These are phyloP conservation scores for Drosophila trichaetosa DNA, from an alignment of 2,888 invertebrate genomes.

Conservation along the genomic window DNA sequence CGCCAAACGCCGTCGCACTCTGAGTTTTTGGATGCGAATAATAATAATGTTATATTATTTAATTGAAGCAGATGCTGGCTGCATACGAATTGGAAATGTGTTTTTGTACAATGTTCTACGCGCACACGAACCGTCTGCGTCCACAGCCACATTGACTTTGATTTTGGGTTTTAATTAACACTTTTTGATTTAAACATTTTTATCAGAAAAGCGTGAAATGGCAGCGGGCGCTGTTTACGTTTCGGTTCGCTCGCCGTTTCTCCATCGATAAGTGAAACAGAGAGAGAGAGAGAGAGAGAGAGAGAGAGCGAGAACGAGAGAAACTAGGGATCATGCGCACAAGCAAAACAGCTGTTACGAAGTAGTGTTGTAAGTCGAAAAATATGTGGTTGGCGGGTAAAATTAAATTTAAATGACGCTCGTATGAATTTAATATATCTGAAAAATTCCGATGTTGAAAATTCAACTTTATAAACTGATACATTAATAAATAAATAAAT, in stretches of 20 bases:
- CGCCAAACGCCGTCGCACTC: slow-evolving; percentile 54
- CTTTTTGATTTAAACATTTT: slow-evolving; percentile 80
- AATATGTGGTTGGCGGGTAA: slow-evolving; percentile 15
- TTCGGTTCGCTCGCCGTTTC: slow-evolving; percentile 55
- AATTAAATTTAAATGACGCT: slow-evolving; percentile 6
- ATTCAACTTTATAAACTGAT: neutral
- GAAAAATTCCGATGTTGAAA: neutral
- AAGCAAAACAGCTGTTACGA: slow-evolving; percentile 34
- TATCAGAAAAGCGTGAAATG: slow-evolving; percentile 76
- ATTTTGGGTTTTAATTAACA: slow-evolving; percentile 77
- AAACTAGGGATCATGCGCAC: slow-evolving; percentile 50
- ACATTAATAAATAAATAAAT: neutral
- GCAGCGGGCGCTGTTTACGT: slow-evolving; percentile 74
- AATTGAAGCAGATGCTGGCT: slow-evolving; percentile 47
- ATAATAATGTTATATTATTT: slow-evolving; percentile 31
- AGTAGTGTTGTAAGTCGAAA: slow-evolving; percentile 32
- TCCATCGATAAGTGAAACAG: slow-evolving; percentile 19
- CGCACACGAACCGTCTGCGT: slow-evolving; percentile 70
- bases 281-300: slow-evolving; percentile 13
- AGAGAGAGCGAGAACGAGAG: slow-evolving; percentile 27
- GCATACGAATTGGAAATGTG: slow-evolving; percentile 21
- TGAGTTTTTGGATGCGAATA: slow-evolving; percentile 28
- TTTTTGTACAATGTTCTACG: slow-evolving; percentile 48
- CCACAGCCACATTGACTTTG: slow-evolving; percentile 78
- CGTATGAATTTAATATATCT: neutral